Percentiles rank a stretch among this genome's conserved stretches.
Evolutionary conservation across 2,113 vertebrate species (phyloP).

Genomic region (Cochlearius cochlearius): DNA sequence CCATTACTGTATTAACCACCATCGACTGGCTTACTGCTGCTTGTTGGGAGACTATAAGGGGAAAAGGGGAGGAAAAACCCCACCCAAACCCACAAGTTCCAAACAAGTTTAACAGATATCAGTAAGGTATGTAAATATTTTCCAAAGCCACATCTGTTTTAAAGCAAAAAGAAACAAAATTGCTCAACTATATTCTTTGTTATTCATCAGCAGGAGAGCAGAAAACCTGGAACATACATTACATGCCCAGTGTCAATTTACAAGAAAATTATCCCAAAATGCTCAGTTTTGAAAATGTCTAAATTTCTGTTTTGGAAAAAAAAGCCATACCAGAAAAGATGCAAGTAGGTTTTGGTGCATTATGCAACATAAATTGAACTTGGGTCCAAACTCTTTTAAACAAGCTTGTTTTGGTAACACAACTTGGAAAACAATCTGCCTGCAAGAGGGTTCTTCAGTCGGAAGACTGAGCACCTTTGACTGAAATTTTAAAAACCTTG

Average conservation of each 20-base stretch:
- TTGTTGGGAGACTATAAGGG: background rate
- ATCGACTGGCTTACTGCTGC: background rate
- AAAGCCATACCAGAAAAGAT: background rate
- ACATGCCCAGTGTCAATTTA: background rate
- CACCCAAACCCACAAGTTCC: background rate
- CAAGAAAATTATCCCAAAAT: background rate
- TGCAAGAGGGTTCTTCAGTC: background rate
- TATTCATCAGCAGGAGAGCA: background rate
- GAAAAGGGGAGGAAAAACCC: accelerated
- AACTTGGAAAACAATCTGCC: background rate
- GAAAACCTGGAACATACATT: background rate
- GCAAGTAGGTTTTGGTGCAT: background rate
- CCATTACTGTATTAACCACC: background rate
- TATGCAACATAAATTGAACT: background rate
- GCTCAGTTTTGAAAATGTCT: background rate
- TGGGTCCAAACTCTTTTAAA: background rate
- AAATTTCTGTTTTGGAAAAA: background rate
- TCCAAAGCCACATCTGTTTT: background rate
- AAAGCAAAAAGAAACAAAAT: background rate
- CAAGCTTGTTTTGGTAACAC: background rate
- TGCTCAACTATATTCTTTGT: background rate
- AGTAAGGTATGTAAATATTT: background rate
- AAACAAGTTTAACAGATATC: background rate
- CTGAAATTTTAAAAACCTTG: background rate
- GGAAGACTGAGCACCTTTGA: background rate